Evolutionary conservation across 2,888 invertebrate species (phyloP).

Genomic region (Platycheirus albimanus): DNA sequence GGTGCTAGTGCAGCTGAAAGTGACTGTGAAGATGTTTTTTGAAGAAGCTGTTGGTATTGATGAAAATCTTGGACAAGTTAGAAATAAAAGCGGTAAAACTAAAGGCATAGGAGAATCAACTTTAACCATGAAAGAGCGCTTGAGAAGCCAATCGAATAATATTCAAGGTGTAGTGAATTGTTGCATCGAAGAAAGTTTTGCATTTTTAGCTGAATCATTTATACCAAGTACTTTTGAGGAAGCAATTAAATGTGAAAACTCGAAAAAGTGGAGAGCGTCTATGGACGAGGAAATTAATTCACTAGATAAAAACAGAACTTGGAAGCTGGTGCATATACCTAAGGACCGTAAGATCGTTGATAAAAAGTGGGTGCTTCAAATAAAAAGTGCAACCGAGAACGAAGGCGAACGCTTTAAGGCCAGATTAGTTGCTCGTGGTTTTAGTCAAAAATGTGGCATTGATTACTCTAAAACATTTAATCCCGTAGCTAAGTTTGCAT

Average conservation of each 20-base stretch:
- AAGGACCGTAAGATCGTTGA: slow-evolving; percentile 58
- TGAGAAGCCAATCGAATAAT: background rate
- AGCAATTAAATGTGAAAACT: slow-evolving; percentile 60
- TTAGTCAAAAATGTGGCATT: no score
- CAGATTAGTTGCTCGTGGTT: no score
- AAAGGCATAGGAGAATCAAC: background rate
- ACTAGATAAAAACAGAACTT: slow-evolving; percentile 57
- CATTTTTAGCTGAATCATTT: slow-evolving; percentile 23
- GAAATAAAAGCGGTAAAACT: background rate
- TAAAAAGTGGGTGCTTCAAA: no score
- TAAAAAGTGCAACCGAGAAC: no score
- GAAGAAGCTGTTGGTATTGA: background rate
- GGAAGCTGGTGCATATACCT: slow-evolving; percentile 58
- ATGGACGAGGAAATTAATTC: slow-evolving; percentile 69
- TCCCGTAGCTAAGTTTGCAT: no score
- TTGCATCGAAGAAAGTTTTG: background rate
- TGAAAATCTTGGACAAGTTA: background rate
- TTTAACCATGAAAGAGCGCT: background rate
- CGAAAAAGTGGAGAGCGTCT: slow-evolving; percentile 66
- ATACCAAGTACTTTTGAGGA: slow-evolving; percentile 63
- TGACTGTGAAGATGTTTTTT: no score
- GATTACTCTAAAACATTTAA: no score
- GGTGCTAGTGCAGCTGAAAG: no score
- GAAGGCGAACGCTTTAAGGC: no score
- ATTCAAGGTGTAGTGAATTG: background rate